phyloP scores from a whole-genome alignment of 2,797 vertebrate species.

The Channallabes apus region DNA sequence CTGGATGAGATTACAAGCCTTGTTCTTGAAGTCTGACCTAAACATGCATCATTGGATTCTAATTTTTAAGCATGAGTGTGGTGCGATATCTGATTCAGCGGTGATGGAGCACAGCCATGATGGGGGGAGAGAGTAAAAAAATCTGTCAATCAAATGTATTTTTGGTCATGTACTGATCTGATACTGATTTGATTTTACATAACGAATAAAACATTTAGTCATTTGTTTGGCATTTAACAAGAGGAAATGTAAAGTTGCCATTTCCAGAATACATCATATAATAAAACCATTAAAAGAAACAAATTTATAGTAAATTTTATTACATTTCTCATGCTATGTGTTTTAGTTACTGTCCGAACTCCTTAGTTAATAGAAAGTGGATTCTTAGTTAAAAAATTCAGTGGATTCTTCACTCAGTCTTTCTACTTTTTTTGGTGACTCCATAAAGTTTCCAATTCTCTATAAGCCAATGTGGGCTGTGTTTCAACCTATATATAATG shows the following conservation, averaged over 20 bases:
- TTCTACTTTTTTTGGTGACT: background rate
- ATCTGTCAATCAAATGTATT: background rate
- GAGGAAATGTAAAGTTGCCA: background rate
- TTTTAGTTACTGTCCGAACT: background rate
- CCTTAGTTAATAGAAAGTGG: background rate
- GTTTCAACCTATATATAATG: background rate
- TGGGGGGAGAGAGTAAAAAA: background rate
- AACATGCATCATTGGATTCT: slow-evolving; percentile 53
- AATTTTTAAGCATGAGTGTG: slow-evolving; percentile 44
- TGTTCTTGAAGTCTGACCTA: slow-evolving; percentile 40
- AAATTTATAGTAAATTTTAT: too few relatives aligned
- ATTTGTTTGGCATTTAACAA: background rate
- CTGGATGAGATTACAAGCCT: slow-evolving; percentile 31
- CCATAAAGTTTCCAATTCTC: background rate
- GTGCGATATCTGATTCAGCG: slow-evolving; percentile 22
- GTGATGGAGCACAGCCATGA: slow-evolving; percentile 52
- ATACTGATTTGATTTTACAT: background rate
- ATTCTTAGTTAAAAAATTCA: too few relatives aligned
- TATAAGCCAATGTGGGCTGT: background rate
- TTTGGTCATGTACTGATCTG: background rate
- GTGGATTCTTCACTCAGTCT: background rate
- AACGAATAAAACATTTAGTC: background rate
- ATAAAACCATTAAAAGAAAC: background rate
- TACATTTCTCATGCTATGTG: background rate
- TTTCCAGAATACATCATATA: background rate